Percentiles rank a stretch among this genome's conserved stretches.
Conservation (phyloP, 1,140 invertebrate genomes). For the Zaprionus ornatus region DNA sequence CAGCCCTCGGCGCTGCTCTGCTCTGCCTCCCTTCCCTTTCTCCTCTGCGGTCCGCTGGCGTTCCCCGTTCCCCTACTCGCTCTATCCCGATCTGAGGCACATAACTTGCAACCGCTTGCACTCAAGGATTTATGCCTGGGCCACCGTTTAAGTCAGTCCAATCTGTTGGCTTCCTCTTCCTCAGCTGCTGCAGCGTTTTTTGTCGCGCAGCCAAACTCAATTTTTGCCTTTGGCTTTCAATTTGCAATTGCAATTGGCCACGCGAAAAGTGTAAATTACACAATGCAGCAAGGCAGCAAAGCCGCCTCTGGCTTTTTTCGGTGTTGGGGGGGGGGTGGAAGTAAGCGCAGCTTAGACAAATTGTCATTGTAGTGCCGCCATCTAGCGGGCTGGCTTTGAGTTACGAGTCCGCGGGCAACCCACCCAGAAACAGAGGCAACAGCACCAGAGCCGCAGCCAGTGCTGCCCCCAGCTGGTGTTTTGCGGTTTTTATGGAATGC, state of each 20-base stretch:
- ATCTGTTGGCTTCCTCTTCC: conserved; percentile 48
- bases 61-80: neutral
- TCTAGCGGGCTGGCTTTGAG: conserved; percentile 21
- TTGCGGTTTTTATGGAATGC: conserved; percentile 36
- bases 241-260: conserved; percentile 60
- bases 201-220: conserved; percentile 36
- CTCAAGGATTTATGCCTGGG: conserved; percentile 66
- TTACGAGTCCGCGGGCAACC: conserved; percentile 13
- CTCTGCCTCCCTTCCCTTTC: no score
- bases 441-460: neutral
- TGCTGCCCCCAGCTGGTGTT: conserved; percentile 1
- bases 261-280: conserved; percentile 33
- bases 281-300: neutral
- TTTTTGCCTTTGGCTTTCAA: conserved; percentile 53
- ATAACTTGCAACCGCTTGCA: conserved; percentile 47
- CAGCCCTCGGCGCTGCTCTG: conserved; percentile 22
- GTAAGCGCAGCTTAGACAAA: conserved; percentile 26
- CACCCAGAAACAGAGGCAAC: neutral
- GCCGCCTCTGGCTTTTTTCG: neutral
- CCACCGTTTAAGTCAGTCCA: conserved; percentile 66
- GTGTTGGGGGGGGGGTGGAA: no score
- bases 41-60: conserved; percentile 10
- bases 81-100: conserved; percentile 37
- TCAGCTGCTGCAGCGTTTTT: conserved; percentile 19
- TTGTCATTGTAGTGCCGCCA: conserved; percentile 13